phyloP scores from a whole-genome alignment of 2,888 invertebrate species.

The Pardosa pseudoannulata region DNA sequence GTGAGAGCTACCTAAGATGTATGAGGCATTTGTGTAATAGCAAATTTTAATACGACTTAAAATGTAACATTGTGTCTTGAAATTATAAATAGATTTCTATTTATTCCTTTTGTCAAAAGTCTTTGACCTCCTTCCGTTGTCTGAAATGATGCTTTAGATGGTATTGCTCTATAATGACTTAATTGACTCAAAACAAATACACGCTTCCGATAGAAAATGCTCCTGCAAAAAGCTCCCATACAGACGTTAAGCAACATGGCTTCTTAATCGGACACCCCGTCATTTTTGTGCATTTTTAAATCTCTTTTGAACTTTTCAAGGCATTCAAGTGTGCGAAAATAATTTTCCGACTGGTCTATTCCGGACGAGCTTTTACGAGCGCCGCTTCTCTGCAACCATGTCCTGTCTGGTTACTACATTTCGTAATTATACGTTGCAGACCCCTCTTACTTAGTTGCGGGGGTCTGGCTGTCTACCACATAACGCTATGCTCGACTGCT shows the following conservation, averaged over 20 bases:
- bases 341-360: neutral
- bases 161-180: no score
- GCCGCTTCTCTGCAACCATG: neutral
- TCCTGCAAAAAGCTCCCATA: no score
- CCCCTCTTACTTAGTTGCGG: neutral
- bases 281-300: constrained; percentile 1
- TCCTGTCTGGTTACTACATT: neutral
- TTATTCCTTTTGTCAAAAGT: no score
- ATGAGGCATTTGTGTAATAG: no score
- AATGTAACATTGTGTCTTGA: no score
- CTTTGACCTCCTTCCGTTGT: no score
- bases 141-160: no score
- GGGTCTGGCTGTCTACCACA: neutral
- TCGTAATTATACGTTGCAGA: constrained; percentile 24
- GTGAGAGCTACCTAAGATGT: no score
- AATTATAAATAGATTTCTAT: no score
- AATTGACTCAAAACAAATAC: no score
- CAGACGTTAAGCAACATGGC: neutral
- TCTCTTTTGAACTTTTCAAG: neutral
- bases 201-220: no score
- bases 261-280: neutral
- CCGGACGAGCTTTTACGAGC: neutral
- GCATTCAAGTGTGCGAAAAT: constrained; percentile 14
- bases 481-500: neutral
- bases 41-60: no score